Evolutionary conservation across 2,888 invertebrate species (phyloP).

Genomic region (Ctena decussata): DNA sequence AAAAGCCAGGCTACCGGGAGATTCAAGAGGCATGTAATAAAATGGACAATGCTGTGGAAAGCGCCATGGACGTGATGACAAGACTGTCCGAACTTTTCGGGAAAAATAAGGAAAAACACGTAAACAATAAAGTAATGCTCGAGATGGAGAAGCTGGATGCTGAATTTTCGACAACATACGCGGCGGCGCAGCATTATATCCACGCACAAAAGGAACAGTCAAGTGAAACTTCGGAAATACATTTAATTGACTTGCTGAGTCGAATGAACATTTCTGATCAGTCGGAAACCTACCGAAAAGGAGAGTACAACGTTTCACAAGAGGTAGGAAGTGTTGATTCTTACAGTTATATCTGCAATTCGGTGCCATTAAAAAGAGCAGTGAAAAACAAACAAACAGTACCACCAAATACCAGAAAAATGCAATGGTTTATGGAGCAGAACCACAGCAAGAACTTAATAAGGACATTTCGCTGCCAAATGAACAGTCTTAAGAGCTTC

Average conservation of each 20-base stretch:
- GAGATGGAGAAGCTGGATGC: no score
- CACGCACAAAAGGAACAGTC: conserved; percentile 1
- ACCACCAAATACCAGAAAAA: neutral
- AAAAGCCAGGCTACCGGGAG: neutral
- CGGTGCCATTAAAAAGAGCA: neutral
- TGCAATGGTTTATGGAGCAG: neutral
- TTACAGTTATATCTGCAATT: neutral
- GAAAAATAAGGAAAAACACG: no score
- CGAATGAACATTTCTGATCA: no score
- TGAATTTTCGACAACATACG: no score
- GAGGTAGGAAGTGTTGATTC: neutral
- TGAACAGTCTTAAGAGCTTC: neutral
- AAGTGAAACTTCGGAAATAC: no score
- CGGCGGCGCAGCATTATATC: neutral
- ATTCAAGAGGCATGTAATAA: no score
- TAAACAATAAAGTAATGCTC: no score
- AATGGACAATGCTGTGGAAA: neutral
- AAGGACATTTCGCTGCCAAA: no score
- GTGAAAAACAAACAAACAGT: neutral
- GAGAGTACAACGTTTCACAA: neutral
- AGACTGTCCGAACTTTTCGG: no score
- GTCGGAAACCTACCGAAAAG: neutral
- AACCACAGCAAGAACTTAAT: conserved; percentile 4
- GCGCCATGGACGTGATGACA: conserved; percentile 5
- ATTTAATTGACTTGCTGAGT: neutral